Percentiles rank a stretch among this genome's conserved stretches.
Evolutionary conservation across 2,888 invertebrate species (phyloP).

Genomic region (Drosophila algonquin): DNA sequence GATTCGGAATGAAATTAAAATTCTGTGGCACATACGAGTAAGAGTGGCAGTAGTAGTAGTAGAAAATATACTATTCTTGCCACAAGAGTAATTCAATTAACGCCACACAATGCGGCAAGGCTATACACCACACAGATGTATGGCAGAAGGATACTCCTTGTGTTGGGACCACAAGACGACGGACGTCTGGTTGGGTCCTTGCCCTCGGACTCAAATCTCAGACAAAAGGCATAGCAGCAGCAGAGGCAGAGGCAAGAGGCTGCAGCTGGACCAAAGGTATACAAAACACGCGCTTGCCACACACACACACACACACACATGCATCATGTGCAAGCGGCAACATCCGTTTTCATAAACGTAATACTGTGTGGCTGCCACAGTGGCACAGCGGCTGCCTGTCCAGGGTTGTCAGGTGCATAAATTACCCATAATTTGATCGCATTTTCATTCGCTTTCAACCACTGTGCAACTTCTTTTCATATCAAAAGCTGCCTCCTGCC

Average conservation of each 20-base stretch:
- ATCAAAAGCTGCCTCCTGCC: constrained; percentile 40
- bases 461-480: constrained; percentile 70
- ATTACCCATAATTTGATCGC: not conserved
- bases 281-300: constrained; percentile 45
- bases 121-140: constrained; percentile 27
- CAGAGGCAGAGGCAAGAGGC: not conserved
- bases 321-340: constrained; percentile 65
- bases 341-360: constrained; percentile 77
- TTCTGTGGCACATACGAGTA: constrained; percentile 14
- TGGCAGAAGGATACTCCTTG: constrained; percentile 37
- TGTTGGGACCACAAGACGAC: constrained; percentile 57
- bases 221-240: constrained; percentile 16
- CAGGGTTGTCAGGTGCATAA: not conserved
- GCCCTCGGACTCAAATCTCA: constrained; percentile 54
- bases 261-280: constrained; percentile 45
- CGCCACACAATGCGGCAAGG: constrained; percentile 60
- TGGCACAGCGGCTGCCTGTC: too few species aligned
- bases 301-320: not conserved
- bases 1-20: constrained; percentile 62
- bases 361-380: constrained; percentile 21
- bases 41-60: not conserved
- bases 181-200: constrained; percentile 65
- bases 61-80: constrained; percentile 15
- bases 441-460: constrained; percentile 14
- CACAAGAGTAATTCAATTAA: constrained; percentile 73